These are phyloP conservation scores for Lithobius niger DNA, from an alignment of 1,140 invertebrate species.

Conservation along the genomic window DNA sequence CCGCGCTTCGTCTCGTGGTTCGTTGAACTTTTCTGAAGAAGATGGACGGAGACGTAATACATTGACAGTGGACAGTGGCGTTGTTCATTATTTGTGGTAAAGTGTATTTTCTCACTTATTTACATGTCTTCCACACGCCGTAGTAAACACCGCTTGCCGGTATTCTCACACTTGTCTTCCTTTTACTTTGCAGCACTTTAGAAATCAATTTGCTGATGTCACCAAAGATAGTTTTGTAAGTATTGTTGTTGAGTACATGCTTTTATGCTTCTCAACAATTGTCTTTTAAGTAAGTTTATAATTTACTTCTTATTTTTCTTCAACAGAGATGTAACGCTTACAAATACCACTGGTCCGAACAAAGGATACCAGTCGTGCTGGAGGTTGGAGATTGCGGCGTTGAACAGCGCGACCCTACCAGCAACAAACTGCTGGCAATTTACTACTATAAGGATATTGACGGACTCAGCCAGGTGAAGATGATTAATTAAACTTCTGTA, in stretches of 20 bases:
- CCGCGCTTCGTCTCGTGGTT: too few species aligned
- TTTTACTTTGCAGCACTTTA: constrained; percentile 27
- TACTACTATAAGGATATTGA: constrained; percentile 92
- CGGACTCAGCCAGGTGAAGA: constrained; percentile 51
- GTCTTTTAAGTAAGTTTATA: constrained; percentile 8
- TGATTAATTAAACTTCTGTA: too few species aligned
- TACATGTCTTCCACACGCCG: too few species aligned
- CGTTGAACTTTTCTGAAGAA: too few species aligned
- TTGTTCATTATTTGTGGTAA: too few species aligned
- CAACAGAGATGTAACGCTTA: constrained; percentile 74
- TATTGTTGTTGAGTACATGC: constrained; percentile 10
- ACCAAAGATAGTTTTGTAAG: constrained; percentile 16
- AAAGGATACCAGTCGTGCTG: constrained; percentile 66
- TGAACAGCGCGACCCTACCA: constrained; percentile 77
- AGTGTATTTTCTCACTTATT: too few species aligned
- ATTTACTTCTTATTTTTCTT: constrained; percentile 13
- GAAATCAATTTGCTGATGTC: constrained; percentile 29
- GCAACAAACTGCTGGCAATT: constrained; percentile 59
- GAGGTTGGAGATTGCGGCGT: constrained; percentile 79
- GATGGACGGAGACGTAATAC: too few species aligned
- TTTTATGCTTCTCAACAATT: constrained; percentile 5
- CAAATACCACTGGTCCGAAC: constrained; percentile 93
- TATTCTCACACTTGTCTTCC: too few species aligned
- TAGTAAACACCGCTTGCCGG: too few species aligned
- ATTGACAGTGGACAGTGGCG: too few species aligned